These are phyloP conservation scores for Lepilemur septentrionalis DNA, from an alignment of 2,797 vertebrate genomes.

Conservation along the genomic window DNA sequence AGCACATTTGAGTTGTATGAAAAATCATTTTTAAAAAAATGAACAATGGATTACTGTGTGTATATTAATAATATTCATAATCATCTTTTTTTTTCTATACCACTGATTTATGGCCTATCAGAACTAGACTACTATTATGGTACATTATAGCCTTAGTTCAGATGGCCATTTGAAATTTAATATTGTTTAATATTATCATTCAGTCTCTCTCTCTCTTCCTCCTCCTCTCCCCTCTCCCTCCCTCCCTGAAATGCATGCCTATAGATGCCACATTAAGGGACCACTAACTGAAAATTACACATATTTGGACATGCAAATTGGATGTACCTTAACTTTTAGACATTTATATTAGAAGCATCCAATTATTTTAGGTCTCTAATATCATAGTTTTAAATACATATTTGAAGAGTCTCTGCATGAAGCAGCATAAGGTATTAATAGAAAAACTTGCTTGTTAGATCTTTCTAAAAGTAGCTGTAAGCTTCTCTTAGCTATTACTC, in stretches of 20 bases:
- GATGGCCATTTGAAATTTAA: neutral
- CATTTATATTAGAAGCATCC: neutral
- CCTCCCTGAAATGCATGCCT: neutral
- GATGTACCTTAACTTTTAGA: neutral
- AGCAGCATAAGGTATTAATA: neutral
- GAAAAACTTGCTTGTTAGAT: conserved; percentile 34
- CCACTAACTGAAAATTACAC: neutral
- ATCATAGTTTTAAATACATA: neutral
- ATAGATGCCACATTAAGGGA: neutral
- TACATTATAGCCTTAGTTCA: neutral
- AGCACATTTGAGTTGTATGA: neutral
- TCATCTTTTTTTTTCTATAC: neutral
- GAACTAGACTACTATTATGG: conserved; percentile 20
- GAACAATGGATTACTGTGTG: neutral
- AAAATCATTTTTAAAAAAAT: neutral
- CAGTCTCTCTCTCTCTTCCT: neutral
- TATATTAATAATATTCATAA: neutral
- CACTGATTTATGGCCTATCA: neutral
- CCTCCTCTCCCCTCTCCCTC: neutral
- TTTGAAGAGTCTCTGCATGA: neutral
- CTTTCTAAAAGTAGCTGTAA: conserved; percentile 52
- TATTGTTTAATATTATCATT: neutral
- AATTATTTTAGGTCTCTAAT: neutral
- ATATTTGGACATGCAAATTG: neutral
- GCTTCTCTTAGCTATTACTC: conserved; percentile 7